These are phyloP conservation scores for Campodea augens DNA, from an alignment of 1,140 invertebrate species.

Conservation along the genomic window DNA sequence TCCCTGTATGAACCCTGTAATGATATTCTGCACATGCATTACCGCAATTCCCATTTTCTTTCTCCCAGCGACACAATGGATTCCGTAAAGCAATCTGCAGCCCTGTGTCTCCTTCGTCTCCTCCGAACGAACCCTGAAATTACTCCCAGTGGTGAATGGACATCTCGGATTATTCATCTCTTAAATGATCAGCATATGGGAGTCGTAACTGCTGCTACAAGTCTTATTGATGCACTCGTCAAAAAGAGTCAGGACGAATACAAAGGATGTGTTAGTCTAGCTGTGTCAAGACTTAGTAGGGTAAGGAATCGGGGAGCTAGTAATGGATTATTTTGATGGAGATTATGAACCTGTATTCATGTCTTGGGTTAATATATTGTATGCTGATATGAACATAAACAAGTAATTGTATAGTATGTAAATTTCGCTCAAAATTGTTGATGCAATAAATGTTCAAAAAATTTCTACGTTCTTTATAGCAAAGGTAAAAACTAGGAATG, in stretches of 20 bases:
- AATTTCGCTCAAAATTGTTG: too few relatives aligned
- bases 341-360: too few relatives aligned
- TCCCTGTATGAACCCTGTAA: too few relatives aligned
- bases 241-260: constrained; percentile 99
- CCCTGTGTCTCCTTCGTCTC: constrained; percentile 80
- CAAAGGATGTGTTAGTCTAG: constrained; percentile 94
- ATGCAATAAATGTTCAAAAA: too few relatives aligned
- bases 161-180: constrained; percentile 93
- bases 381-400: too few relatives aligned
- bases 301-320: too few relatives aligned
- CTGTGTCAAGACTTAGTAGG: constrained; percentile 87
- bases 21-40: too few relatives aligned
- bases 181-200: constrained; percentile 99
- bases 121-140: constrained; percentile 86
- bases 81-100: constrained; percentile 98
- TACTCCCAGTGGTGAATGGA: constrained; percentile 95
- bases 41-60: constrained; percentile 3
- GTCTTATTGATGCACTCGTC: constrained; percentile 92
- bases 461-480: too few relatives aligned
- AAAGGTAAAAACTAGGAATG: too few relatives aligned
- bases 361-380: too few relatives aligned
- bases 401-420: too few relatives aligned
- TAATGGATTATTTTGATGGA: too few relatives aligned
- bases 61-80: constrained; percentile 87
- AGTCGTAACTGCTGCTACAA: constrained; percentile 95